A percentile compares a stretch with the other conserved stretches of the same genome.
These are phyloP conservation scores for Archips crataeganus DNA, from an alignment of 2,888 invertebrate genomes.

Conservation along the genomic window DNA sequence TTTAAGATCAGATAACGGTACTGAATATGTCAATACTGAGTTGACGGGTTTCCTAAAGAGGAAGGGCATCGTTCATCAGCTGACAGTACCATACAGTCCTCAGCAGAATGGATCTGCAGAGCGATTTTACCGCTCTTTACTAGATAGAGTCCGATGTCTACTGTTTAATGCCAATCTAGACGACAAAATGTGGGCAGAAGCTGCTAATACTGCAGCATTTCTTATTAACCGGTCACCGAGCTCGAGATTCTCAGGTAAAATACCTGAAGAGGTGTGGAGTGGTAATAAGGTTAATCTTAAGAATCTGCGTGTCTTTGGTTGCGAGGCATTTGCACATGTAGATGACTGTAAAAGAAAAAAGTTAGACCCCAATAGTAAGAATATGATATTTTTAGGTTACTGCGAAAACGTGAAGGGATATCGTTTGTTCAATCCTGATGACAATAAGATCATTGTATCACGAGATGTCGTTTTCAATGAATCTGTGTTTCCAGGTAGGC, in stretches of 20 bases:
- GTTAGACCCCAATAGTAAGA: neutral
- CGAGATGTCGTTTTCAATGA: neutral
- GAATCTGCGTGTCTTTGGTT: neutral
- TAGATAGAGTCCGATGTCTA: conserved; percentile 7
- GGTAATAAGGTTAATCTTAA: neutral
- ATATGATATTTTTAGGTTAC: neutral
- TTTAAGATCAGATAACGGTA: neutral
- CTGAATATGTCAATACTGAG: neutral
- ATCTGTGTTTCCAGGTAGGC: too few relatives aligned
- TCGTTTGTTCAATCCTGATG: conserved; percentile 18
- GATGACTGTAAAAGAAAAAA: neutral
- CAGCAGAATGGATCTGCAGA: conserved; percentile 6
- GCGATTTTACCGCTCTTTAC: conserved; percentile 4
- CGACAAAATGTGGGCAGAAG: conserved; percentile 7
- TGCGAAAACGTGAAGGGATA: neutral
- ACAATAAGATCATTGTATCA: conserved; percentile 21
- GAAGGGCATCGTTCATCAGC: conserved; percentile 5
- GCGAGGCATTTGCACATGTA: conserved; percentile 11
- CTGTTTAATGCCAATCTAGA: conserved; percentile 19
- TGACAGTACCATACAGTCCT: conserved; percentile 5
- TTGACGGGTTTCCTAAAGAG: neutral
- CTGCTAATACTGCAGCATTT: neutral
- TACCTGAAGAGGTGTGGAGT: too few relatives aligned
- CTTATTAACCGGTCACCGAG: neutral
- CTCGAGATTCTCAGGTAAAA: neutral